Percentiles rank a stretch among this genome's conserved stretches.
These are phyloP conservation scores for Sialis lutaria DNA, from an alignment of 2,888 invertebrate genomes.

Conservation along the genomic window DNA sequence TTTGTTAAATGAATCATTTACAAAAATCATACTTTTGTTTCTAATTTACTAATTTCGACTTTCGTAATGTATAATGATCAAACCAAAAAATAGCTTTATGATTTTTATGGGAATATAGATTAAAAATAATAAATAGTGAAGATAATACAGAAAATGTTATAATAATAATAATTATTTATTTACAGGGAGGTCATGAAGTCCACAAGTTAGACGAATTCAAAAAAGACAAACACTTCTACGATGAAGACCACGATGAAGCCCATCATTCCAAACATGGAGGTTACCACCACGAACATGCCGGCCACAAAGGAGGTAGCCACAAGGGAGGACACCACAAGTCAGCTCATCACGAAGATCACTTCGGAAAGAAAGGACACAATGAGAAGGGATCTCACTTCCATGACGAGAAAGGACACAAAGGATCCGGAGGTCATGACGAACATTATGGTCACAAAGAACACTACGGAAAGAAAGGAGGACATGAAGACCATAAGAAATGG, in stretches of 20 bases:
- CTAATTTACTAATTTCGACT: too few species aligned
- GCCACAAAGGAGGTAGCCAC: slow-evolving; percentile 65
- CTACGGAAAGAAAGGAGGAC: slow-evolving; percentile 64
- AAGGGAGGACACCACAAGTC: slow-evolving; percentile 70
- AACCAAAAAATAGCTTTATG: too few species aligned
- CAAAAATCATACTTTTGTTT: too few species aligned
- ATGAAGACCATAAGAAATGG: slow-evolving; percentile 65
- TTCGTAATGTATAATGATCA: too few species aligned
- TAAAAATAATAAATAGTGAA: too few species aligned
- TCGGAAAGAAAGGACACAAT: slow-evolving; percentile 64
- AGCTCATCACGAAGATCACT: slow-evolving; percentile 56
- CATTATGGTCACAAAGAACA: slow-evolving; percentile 58
- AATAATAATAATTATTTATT: too few species aligned
- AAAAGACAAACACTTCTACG: slow-evolving; percentile 74
- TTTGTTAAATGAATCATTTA: too few species aligned
- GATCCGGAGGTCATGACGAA: slow-evolving; percentile 57
- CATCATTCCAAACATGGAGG: slow-evolving; percentile 70
- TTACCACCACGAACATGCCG: slow-evolving; percentile 60
- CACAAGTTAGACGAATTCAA: slow-evolving; percentile 75
- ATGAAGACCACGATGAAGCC: slow-evolving; percentile 67
- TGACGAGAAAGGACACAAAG: slow-evolving; percentile 64
- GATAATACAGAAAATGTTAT: too few species aligned
- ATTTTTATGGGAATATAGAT: too few species aligned
- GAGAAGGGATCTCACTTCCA: slow-evolving; percentile 67
- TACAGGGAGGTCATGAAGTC: slow-evolving; percentile 57